Percentiles rank a stretch among this genome's conserved stretches.
phyloP scores from a whole-genome alignment of 2,888 invertebrate genomes.

The Apantesis nais region DNA sequence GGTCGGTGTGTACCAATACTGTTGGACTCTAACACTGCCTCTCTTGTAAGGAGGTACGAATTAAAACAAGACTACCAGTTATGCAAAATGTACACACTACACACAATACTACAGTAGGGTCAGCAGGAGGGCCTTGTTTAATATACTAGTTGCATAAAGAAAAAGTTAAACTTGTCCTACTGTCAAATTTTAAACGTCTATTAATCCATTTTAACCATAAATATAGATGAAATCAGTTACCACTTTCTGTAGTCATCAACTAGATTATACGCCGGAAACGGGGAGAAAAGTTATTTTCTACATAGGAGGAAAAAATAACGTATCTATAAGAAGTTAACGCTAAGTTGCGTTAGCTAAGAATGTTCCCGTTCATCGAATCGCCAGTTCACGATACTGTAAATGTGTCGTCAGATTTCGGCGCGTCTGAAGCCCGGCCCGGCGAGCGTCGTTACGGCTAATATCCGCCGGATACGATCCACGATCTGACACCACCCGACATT shows the following conservation, averaged over 20 bases:
- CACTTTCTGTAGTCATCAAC: slow-evolving; percentile 46
- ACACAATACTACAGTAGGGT: too few relatives aligned
- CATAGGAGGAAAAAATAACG: slow-evolving; percentile 26
- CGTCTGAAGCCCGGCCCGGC: slow-evolving; percentile 63
- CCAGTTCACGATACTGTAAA: slow-evolving; percentile 62
- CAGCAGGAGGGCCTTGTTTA: too few relatives aligned
- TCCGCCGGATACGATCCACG: slow-evolving; percentile 79
- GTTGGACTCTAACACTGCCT: background rate
- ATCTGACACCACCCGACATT: slow-evolving; percentile 65
- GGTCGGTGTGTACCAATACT: background rate
- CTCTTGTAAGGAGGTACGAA: background rate
- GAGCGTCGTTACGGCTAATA: slow-evolving; percentile 73
- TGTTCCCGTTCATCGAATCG: slow-evolving; percentile 15
- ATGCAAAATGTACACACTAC: too few relatives aligned
- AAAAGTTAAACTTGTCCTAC: background rate
- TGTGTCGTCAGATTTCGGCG: slow-evolving; percentile 79
- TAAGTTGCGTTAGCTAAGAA: slow-evolving; percentile 14
- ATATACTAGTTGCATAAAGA: too few relatives aligned
- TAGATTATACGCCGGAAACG: slow-evolving; percentile 74
- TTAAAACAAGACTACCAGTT: background rate
- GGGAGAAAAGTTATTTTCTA: slow-evolving; percentile 44
- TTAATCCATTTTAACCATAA: background rate
- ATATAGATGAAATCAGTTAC: background rate
- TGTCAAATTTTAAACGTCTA: background rate
- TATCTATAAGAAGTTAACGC: slow-evolving; percentile 22